Base-by-base conservation (phyloP, 2,888 invertebrate genomes). In the Panopea generosa region DNA sequence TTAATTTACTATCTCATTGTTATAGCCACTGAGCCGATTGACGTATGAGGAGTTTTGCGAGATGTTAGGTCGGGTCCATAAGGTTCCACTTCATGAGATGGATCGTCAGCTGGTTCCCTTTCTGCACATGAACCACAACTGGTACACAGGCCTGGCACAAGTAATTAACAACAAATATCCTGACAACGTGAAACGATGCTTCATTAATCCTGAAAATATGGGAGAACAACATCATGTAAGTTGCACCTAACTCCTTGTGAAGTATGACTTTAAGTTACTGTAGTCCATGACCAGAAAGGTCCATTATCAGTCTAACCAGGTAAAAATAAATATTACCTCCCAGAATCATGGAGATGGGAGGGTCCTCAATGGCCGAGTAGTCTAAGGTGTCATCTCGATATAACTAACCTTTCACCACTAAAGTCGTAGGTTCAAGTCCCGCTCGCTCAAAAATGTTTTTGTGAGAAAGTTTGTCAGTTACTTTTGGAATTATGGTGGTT, bases 111-210 rank as follows among this genome's bases (percentile, higher is more conserved):
- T 96, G 40, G 90, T 92, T 4, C 93, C 94, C 6, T 92, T 96
- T 59, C 89, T 94, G n/a, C 94, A 94, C 86, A 95, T 96, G 90
- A 94, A 95, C 0, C 88, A 95, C 2, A 85, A 92, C 22, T 96
- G 95, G 95, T 95, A 95, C 89, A 95, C 95, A 84, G 93, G 94
- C 2, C 93, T 95, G 27, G 93, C 94, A n/a, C 94, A 94, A 86
- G 93, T 95, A 45, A 91, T 95, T 43, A 93, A 94, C 53, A 92
- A 93, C 60, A 95, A 95, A 86, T 95, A 95, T 85, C 93, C 93
- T 45, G 95, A 95, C 67, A 93, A 94, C 77, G 94, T 91, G 65
- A 67, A 71, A 40, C 93, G 95, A 71, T 93, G 94, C 77, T 95
- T 95, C 86, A 92, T 93, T 62, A 94, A 95, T 0, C 91, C 94